These are phyloP conservation scores for Hartigia nigra DNA, from an alignment of 2,888 invertebrate genomes.

Conservation along the genomic window DNA sequence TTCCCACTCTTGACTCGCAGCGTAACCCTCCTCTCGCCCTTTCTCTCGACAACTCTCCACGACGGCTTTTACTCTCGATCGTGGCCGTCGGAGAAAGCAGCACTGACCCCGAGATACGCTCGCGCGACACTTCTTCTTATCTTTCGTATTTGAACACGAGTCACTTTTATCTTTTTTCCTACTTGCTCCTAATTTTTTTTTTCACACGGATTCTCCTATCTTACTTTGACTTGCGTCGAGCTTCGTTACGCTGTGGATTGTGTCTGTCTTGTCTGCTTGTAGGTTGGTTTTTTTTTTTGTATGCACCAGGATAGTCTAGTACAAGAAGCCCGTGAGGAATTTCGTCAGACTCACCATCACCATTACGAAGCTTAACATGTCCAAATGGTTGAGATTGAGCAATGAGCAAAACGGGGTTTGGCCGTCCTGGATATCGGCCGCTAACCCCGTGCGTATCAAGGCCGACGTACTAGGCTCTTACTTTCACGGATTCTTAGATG, in stretches of 20 bases:
- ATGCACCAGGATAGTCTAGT: background rate
- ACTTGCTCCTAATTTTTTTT: background rate
- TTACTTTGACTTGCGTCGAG: background rate
- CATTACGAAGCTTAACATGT: slow-evolving; percentile 40
- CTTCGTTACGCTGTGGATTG: background rate
- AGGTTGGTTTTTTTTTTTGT: background rate
- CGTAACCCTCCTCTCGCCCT: slow-evolving; percentile 18
- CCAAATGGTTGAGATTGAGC: slow-evolving; percentile 45
- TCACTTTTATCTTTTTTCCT: background rate
- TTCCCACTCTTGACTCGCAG: slow-evolving; percentile 7
- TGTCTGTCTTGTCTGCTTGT: background rate
- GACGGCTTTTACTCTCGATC: slow-evolving; percentile 64
- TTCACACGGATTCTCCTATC: background rate
- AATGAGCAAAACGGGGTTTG: slow-evolving; percentile 45
- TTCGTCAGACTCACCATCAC: slow-evolving; percentile 39
- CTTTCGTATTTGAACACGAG: background rate
- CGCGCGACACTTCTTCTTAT: slow-evolving; percentile 28
- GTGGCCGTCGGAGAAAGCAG: slow-evolving; percentile 55
- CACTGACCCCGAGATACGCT: slow-evolving; percentile 39
- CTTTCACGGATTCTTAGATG: slow-evolving; percentile 53
- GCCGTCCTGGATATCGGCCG: slow-evolving; percentile 57
- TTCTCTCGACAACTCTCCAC: slow-evolving; percentile 20
- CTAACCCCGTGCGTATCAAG: slow-evolving; percentile 62
- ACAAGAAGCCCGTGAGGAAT: slow-evolving; percentile 22
- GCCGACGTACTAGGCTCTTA: slow-evolving; percentile 54